A percentile compares a stretch with the other conserved stretches of the same genome.
Evolutionary conservation across 2,113 vertebrate genomes (phyloP).

Genomic region (Brienomyrus longianalis): DNA sequence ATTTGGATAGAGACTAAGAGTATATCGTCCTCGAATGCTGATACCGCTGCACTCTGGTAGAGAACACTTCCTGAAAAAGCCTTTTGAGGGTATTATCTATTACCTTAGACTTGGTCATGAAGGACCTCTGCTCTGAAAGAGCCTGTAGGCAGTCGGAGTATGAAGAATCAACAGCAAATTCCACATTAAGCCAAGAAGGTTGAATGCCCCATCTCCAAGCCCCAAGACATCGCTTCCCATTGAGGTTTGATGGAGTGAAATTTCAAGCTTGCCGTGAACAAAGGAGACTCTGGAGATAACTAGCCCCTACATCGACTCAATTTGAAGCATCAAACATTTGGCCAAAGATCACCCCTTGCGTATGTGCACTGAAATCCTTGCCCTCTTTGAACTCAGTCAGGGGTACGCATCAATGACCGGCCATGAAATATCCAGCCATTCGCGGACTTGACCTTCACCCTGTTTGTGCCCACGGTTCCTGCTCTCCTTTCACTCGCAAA

Average conservation of each 20-base stretch:
- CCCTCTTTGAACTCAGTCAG: slow-evolving; percentile 53
- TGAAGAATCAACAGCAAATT: background rate
- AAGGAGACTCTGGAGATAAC: background rate
- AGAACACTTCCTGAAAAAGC: background rate
- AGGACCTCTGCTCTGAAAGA: background rate
- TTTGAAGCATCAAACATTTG: slow-evolving; percentile 60
- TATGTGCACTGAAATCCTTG: slow-evolving; percentile 22
- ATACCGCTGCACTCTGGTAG: background rate
- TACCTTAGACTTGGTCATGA: background rate
- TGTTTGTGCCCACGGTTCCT: background rate
- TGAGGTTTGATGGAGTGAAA: background rate
- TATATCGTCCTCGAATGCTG: background rate
- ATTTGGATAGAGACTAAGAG: background rate
- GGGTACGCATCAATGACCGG: slow-evolving; percentile 21
- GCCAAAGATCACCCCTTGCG: slow-evolving; percentile 55
- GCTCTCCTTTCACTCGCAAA: slow-evolving; percentile 1
- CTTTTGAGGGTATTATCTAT: background rate
- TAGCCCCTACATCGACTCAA: slow-evolving; percentile 44
- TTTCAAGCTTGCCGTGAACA: background rate
- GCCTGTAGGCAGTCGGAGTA: background rate
- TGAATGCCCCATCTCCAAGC: background rate
- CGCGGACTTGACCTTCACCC: slow-evolving; percentile 12
- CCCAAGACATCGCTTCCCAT: background rate
- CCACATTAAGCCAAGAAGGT: background rate
- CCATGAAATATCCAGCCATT: slow-evolving; percentile 51